Evolutionary conservation across 2,113 vertebrate genomes (phyloP), one percentile per base, ranked within the genome.

Genomic region (Serinus canaria): DNA sequence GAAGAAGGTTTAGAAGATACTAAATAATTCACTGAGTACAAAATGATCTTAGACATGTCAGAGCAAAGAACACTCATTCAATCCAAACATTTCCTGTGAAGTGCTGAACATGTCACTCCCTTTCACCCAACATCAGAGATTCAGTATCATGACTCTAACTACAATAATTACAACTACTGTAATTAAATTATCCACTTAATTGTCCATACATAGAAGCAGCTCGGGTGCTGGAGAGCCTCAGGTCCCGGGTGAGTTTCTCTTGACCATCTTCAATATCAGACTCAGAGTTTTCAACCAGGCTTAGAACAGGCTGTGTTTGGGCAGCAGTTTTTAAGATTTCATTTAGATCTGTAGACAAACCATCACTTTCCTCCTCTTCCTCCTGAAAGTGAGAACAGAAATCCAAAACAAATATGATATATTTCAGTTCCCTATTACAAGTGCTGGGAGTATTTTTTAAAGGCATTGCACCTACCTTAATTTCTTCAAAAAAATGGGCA

Each of bases 401-500:
- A 64, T 90, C 73, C 24, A 78, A 60, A 75, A 30, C 15, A 75
- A 39, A 14, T 25, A 59, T 15, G 14, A 89, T 7, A 3, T 14
- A 43, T 41, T 76, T 52, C 43, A 9, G 2, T 62, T 87, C 25
- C 24, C 10, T 17, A 13, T 35, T 64, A 25, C 25, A 69, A 78
- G 8, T 21, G 8, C 18, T 83, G 31, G 28, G 28, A 86, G 13
- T 33, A 3, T 11, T 59, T 44, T 23, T 68, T 6, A 52, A 47
- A 47, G 18, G 59, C n/a, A 68, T 52, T 64, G 21, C 69, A 94
- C 95, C 25, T 97, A 98, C 99, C 98, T 99, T 98, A 92, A 99
- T 99, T 97, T 99, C 99, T 95, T 99, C 99, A 97, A 99, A 99
- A 95, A 99, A 99, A 94, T 99, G 99, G 74, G 99, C 98, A 10